Conservation (phyloP, 2,113 vertebrate species). For the Centropus bengalensis region DNA sequence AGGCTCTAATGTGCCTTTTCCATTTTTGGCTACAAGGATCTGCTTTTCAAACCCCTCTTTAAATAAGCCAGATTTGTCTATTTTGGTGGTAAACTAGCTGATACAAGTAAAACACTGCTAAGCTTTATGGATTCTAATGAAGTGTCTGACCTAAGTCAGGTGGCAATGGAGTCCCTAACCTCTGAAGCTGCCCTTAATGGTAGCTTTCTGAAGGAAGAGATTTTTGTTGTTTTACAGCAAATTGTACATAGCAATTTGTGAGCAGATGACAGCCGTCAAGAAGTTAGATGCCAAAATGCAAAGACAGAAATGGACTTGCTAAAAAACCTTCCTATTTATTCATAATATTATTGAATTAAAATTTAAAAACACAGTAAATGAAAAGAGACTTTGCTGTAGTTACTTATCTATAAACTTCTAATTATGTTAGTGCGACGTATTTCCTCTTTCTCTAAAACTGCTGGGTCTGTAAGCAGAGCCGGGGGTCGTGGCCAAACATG, state of each 20-base stretch:
- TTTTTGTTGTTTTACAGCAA: background rate
- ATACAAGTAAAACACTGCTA: background rate
- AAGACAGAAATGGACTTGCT: background rate
- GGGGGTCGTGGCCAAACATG: background rate
- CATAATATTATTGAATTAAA: background rate
- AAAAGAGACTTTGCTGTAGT: background rate
- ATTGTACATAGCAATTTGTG: background rate
- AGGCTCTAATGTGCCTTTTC: background rate
- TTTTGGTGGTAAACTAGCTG: background rate
- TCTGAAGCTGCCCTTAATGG: background rate
- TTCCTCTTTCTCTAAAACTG: background rate
- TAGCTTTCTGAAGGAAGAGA: background rate
- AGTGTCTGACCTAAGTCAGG: background rate
- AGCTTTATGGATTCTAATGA: background rate
- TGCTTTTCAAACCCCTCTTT: background rate
- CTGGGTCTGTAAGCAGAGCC: background rate
- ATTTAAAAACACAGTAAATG: background rate
- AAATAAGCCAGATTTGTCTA: background rate
- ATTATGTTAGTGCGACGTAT: background rate
- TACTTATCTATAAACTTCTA: background rate
- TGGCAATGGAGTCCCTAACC: background rate
- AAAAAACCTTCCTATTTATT: constrained; percentile 5
- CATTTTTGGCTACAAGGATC: background rate
- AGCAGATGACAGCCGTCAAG: background rate
- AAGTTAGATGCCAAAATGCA: background rate